These are phyloP conservation scores for Drosophila sp. DNA, from an alignment of 1,140 invertebrate species.

Conservation along the genomic window DNA sequence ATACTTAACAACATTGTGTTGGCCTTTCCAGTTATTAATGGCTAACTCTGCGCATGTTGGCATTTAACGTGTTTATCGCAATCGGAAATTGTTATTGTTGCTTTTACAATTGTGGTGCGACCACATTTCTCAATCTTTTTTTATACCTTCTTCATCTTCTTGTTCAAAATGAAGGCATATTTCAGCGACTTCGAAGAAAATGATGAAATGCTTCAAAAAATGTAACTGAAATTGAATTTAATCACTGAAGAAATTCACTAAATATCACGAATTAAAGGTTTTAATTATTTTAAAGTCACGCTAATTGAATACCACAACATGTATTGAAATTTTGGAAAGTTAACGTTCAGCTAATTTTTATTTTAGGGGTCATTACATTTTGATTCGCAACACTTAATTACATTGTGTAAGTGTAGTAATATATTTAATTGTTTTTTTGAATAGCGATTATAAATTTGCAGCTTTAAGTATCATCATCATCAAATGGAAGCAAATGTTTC, in stretches of 20 bases:
- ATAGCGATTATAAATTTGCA: too few species aligned
- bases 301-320: not conserved
- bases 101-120: conserved; percentile 13
- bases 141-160: not conserved
- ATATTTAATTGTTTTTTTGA: too few species aligned
- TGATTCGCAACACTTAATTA: too few species aligned
- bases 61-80: conserved; percentile 57
- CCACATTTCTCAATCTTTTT: conserved; percentile 23
- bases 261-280: conserved; percentile 15
- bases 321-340: not conserved
- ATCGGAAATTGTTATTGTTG: conserved; percentile 59
- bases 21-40: conserved; percentile 76
- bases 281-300: not conserved
- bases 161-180: conserved; percentile 9
- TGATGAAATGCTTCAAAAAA: conserved; percentile 15
- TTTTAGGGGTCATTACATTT: not conserved
- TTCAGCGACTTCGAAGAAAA: conserved; percentile 17
- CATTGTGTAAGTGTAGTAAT: too few species aligned
- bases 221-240: conserved; percentile 25
- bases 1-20: conserved; percentile 74
- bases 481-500: too few species aligned
- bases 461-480: too few species aligned
- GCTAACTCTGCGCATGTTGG: conserved; percentile 70
- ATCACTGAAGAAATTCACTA: conserved; percentile 13
- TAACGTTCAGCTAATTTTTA: not conserved